Evolutionary conservation across 1,140 invertebrate genomes (phyloP), one percentile per base, ranked within the genome.

Genomic region (Tetraneura akinire): DNA sequence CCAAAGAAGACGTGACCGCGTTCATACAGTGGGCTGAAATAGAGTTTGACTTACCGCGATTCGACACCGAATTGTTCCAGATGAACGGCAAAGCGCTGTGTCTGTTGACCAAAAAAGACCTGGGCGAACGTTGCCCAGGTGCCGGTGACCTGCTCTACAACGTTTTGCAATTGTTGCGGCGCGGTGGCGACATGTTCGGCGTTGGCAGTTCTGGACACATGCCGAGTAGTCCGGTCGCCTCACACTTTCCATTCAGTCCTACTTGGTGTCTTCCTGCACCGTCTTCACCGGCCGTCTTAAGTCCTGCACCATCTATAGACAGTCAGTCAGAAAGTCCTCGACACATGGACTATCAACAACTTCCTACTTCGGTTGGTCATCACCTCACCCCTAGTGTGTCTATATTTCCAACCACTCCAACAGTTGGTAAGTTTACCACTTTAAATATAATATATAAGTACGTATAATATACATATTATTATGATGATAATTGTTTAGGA

Each of bases 51-150:
- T 87, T 98, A 76, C 94, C 95, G 21, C 90, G 92, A 80, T 93
- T 98, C 83, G 94, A 97, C 84, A 92, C 95, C 89, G 95, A 97
- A 84, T 91, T 95, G 87, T 97, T 98, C 86, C 95, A 96, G 88
- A 97, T 98, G 95, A 98, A 98, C 86, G 96, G 96, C 91, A 97
- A 97, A 87, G 96, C 95, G 0, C 85, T 97, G 78, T 96, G 95
- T 85, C 87, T 98, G 51, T 86, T 97, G 80, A 96, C 93, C 23
- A 93, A 96, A 85, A 91, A 90, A 5, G 96, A 98, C 86, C 89
- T 98, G 80, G 93, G 92, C 8, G 95, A 96, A 84, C 88, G 96
- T 80, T 94, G 94, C 82, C 95, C 95, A 0, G 93, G 94, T 0
- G 94, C 94, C 21, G 96, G 96, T 0, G 96, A 98, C 85, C 91